A percentile compares a stretch with the other conserved stretches of the same genome.
phyloP scores from a whole-genome alignment of 2,888 invertebrate genomes.

The Cancer borealis region DNA sequence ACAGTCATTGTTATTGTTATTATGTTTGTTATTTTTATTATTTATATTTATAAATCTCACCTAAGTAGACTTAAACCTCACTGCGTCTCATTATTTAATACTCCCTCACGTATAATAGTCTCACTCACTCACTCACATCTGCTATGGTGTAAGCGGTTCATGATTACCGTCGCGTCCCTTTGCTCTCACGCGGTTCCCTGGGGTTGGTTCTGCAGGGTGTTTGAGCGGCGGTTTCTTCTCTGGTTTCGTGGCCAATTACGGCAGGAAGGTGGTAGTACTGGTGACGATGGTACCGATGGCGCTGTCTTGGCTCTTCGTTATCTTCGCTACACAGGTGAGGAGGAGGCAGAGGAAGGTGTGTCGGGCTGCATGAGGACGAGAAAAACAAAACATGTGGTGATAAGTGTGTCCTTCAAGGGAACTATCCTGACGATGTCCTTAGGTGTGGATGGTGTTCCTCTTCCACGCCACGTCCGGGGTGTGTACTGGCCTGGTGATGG shows the following conservation, averaged over 20 bases:
- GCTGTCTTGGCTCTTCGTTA: slow-evolving; percentile 71
- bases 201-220: slow-evolving; percentile 60
- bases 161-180: neutral
- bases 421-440: neutral
- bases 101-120: too few relatives aligned
- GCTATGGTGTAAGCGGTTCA: too few relatives aligned
- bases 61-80: too few relatives aligned
- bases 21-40: too few relatives aligned
- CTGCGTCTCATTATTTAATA: too few relatives aligned
- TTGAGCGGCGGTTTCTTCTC: slow-evolving; percentile 73
- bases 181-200: neutral
- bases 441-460: slow-evolving; percentile 77
- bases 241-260: slow-evolving; percentile 72
- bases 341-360: neutral
- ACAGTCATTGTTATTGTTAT: too few relatives aligned
- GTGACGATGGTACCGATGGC: slow-evolving; percentile 66
- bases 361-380: neutral
- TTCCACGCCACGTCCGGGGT: slow-evolving; percentile 74
- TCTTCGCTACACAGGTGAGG: slow-evolving; percentile 73
- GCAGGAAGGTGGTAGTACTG: slow-evolving; percentile 71
- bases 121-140: too few relatives aligned
- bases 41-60: neutral
- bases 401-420: neutral
- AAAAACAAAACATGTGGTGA: neutral
- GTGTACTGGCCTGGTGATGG: slow-evolving; percentile 73